These are phyloP conservation scores for Prunella himalayana DNA, from an alignment of 2,113 vertebrate genomes.

Conservation along the genomic window DNA sequence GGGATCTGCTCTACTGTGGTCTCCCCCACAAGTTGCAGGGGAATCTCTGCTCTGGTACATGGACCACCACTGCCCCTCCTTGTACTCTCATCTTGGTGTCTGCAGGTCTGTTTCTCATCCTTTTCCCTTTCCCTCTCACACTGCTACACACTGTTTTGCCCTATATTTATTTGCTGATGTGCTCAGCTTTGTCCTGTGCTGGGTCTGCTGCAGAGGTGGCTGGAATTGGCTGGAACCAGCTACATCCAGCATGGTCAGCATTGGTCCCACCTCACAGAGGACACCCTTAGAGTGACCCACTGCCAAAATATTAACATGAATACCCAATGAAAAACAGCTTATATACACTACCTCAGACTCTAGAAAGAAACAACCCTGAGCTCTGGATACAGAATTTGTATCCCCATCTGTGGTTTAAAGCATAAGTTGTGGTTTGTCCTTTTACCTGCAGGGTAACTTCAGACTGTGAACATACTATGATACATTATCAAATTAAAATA, in stretches of 20 bases:
- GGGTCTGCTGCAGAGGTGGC: neutral
- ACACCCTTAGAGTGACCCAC: neutral
- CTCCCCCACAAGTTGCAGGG: neutral
- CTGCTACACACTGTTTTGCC: neutral
- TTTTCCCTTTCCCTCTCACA: neutral
- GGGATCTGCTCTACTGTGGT: neutral
- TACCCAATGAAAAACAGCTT: neutral
- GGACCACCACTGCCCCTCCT: neutral
- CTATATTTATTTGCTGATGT: fast-evolving
- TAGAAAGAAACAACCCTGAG: neutral
- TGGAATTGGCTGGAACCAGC: neutral
- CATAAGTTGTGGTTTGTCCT: fast-evolving
- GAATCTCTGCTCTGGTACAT: neutral
- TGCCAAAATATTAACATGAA: neutral
- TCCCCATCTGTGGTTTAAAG: neutral
- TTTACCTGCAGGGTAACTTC: neutral
- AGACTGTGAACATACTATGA: neutral
- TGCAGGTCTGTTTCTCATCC: neutral
- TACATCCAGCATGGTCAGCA: neutral
- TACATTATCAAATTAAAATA: neutral
- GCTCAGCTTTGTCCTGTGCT: neutral
- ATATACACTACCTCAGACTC: neutral
- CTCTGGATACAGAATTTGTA: neutral
- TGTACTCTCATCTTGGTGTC: neutral
- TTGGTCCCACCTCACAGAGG: neutral